phyloP scores from a whole-genome alignment of 2,113 vertebrate genomes.

The Noctilio leporinus region DNA sequence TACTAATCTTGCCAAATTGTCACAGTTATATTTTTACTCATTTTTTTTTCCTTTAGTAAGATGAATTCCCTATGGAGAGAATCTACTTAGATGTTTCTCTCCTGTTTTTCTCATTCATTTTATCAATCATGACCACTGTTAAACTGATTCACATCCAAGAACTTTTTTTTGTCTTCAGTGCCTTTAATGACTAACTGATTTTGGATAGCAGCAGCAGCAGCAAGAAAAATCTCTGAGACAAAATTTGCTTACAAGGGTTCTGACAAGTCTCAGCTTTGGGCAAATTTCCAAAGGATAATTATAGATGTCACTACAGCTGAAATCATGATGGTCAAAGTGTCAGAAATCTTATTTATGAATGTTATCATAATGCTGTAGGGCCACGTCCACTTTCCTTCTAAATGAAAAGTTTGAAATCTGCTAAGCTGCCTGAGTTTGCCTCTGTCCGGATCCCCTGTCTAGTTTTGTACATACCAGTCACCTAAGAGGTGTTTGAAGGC shows the following conservation, averaged over 20 bases:
- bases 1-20: slow-evolving; percentile 1
- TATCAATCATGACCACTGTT: neutral
- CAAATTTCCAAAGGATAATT: slow-evolving; percentile 58
- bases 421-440: neutral
- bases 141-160: slow-evolving; percentile 3
- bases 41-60: neutral
- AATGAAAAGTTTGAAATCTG: neutral
- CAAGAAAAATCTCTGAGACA: slow-evolving; percentile 14
- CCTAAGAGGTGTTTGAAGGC: neutral
- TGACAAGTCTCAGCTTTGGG: slow-evolving; percentile 43
- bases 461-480: neutral
- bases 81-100: slow-evolving; percentile 3
- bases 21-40: slow-evolving; percentile 1
- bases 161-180: neutral
- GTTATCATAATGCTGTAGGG: neutral
- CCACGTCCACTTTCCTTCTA: neutral
- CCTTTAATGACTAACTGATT: slow-evolving; percentile 2
- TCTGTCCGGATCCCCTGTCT: neutral
- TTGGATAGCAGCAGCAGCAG: neutral
- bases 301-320: slow-evolving; percentile 38
- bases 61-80: neutral
- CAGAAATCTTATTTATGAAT: slow-evolving; percentile 57
- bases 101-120: slow-evolving; percentile 24
- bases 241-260: slow-evolving; percentile 18
- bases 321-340: slow-evolving; percentile 37